Percentiles rank a stretch among this genome's conserved stretches.
Conservation (phyloP, 2,113 vertebrate species). For the Megalops atlanticus region DNA sequence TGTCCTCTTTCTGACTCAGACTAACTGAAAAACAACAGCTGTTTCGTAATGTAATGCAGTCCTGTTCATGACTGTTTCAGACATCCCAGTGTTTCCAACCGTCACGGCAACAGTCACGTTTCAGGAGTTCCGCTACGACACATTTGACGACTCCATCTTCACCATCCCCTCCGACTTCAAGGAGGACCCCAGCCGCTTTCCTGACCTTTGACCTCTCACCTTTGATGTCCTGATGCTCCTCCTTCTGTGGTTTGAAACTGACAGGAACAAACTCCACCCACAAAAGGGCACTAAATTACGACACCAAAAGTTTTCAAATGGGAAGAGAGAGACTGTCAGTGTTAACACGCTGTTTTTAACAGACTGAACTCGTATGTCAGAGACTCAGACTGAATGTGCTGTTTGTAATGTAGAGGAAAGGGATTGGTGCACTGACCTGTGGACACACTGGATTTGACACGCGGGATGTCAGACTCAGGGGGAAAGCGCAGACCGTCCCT, state of each 20-base stretch:
- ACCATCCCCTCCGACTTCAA: slow-evolving; percentile 87
- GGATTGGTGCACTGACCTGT: neutral
- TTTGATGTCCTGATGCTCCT: slow-evolving; percentile 15
- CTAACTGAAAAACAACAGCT: too few relatives aligned
- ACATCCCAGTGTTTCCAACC: slow-evolving; percentile 96
- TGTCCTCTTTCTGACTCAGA: neutral
- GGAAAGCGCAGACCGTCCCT: neutral
- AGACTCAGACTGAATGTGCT: too few relatives aligned
- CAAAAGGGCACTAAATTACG: slow-evolving; percentile 18
- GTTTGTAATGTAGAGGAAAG: slow-evolving; percentile 18
- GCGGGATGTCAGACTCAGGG: neutral
- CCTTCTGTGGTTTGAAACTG: neutral
- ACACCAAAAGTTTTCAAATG: slow-evolving; percentile 30
- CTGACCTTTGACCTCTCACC: slow-evolving; percentile 77
- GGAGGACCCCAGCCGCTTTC: slow-evolving; percentile 94
- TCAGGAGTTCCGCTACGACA: slow-evolving; percentile 91
- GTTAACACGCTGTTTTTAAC: slow-evolving; percentile 31
- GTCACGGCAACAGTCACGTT: slow-evolving; percentile 98
- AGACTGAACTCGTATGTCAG: slow-evolving; percentile 22
- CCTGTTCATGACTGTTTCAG: slow-evolving; percentile 54
- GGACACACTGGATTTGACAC: neutral
- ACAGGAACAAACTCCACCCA: slow-evolving; percentile 16
- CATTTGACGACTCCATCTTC: slow-evolving; percentile 87
- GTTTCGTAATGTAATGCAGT: neutral
- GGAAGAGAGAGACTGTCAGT: slow-evolving; percentile 25